A percentile compares a stretch with the other conserved stretches of the same genome.
Conservation (phyloP, 2,113 vertebrate species). For the Scytalopus superciliaris region DNA sequence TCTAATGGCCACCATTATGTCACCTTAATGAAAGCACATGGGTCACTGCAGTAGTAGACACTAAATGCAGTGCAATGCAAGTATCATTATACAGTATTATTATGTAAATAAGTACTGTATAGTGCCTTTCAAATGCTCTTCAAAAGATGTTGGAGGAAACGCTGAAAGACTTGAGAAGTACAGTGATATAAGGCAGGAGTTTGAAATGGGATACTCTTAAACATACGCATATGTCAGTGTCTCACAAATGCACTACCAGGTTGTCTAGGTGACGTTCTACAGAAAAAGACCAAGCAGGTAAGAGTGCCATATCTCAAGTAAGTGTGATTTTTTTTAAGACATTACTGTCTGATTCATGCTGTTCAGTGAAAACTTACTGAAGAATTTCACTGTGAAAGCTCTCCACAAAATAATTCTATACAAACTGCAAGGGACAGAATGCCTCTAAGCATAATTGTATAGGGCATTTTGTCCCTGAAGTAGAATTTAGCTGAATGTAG, state of each 20-base stretch:
- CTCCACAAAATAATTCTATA: not conserved
- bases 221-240: rapidly evolving
- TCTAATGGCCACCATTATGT: not conserved
- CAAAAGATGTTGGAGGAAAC: not conserved
- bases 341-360: not conserved
- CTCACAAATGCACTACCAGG: not conserved
- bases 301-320: not conserved
- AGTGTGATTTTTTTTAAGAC: not conserved
- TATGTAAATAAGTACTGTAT: not conserved
- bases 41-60: not conserved
- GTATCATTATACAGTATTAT: not conserved
- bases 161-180: not conserved
- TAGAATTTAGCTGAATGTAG: not conserved
- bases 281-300: not conserved
- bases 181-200: not conserved
- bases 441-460: not conserved
- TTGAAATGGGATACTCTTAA: not conserved
- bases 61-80: not conserved
- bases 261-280: conserved; percentile 3
- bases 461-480: not conserved
- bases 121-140: conserved; percentile 5
- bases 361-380: not conserved
- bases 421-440: not conserved
- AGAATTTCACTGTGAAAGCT: not conserved
- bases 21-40: not conserved